Percentiles rank a stretch among this genome's conserved stretches.
Evolutionary conservation across 2,113 vertebrate genomes (phyloP).

Genomic region (Prolemur simus): DNA sequence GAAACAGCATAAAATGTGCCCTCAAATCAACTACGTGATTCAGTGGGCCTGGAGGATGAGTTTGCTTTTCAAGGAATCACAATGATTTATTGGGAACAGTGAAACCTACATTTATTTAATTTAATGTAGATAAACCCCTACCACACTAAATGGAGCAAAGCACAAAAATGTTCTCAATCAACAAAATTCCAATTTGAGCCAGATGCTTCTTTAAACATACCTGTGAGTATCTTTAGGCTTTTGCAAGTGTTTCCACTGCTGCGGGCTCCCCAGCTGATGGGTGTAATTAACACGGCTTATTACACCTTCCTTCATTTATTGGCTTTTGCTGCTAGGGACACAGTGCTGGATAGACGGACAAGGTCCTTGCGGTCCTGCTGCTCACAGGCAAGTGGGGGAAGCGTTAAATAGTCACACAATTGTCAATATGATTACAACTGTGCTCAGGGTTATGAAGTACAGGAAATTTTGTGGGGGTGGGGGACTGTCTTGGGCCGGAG

Average conservation of each 20-base stretch:
- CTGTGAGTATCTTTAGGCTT: neutral
- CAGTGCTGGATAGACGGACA: neutral
- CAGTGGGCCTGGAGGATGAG: neutral
- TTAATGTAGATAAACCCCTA: neutral
- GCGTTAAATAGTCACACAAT: neutral
- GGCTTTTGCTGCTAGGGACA: neutral
- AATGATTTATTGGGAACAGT: neutral
- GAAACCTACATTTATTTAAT: neutral
- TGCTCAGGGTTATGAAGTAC: neutral
- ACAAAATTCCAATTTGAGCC: neutral
- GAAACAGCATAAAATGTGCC: neutral
- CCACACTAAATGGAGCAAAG: neutral
- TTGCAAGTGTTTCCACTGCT: neutral
- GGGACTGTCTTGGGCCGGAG: neutral
- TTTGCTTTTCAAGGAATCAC: constrained; percentile 7
- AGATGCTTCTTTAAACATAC: neutral
- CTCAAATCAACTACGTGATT: neutral
- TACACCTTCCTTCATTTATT: neutral
- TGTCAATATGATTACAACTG: neutral
- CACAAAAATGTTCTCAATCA: neutral
- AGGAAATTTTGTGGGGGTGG: neutral
- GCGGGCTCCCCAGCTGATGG: neutral
- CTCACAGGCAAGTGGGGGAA: neutral
- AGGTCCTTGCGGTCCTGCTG: neutral
- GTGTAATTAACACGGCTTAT: neutral